These are phyloP conservation scores for Iselma pallidipennis DNA, from an alignment of 2,888 invertebrate species.

Conservation along the genomic window DNA sequence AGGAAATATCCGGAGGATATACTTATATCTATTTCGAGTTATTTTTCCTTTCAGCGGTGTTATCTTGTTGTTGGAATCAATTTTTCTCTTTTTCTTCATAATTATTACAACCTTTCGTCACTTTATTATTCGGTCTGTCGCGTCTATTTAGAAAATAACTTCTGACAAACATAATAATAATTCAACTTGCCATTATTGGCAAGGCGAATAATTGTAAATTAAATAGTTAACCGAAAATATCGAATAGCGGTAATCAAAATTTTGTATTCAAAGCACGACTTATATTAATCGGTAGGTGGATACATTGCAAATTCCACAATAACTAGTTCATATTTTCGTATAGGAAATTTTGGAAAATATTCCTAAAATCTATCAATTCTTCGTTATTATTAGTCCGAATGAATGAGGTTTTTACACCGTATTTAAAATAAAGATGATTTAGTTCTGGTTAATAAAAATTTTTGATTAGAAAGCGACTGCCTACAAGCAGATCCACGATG, in stretches of 20 bases:
- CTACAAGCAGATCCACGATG: background rate
- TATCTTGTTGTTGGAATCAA: background rate
- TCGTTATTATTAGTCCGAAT: too few species aligned
- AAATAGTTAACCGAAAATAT: background rate
- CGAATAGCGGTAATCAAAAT: background rate
- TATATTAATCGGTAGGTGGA: background rate
- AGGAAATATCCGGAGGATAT: conserved; percentile 2
- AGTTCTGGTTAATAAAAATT: background rate
- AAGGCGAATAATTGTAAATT: background rate
- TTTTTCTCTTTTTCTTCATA: background rate
- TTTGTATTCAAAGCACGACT: background rate
- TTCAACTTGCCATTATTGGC: background rate
- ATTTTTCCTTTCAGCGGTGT: background rate
- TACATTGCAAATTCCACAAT: background rate
- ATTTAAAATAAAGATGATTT: background rate
- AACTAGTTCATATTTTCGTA: background rate
- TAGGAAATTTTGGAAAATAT: background rate
- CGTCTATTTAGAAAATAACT: background rate
- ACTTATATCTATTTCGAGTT: background rate
- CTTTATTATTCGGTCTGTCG: background rate
- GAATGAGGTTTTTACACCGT: background rate
- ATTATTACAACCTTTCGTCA: background rate
- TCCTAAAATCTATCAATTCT: too few species aligned
- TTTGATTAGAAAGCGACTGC: background rate
- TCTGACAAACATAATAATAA: background rate